Percentiles rank a stretch among this genome's conserved stretches.
Evolutionary conservation across 2,797 vertebrate genomes (phyloP).

Genomic region (Antrozous pallidus): DNA sequence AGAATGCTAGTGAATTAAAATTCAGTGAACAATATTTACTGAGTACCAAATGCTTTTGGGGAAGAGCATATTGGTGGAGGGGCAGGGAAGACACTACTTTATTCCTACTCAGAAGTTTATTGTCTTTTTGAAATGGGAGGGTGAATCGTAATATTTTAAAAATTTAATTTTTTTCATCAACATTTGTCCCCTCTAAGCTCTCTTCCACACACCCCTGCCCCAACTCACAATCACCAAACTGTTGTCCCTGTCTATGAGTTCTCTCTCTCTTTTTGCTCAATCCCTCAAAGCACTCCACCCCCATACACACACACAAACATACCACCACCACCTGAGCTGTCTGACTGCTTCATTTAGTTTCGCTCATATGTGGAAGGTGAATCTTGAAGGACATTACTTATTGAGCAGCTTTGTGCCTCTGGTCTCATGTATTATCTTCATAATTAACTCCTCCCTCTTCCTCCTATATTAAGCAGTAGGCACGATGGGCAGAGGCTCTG

Average conservation of each 20-base stretch:
- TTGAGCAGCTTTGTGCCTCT: not conserved
- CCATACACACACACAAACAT: not conserved
- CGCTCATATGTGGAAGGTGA: not conserved
- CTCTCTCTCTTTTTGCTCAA: not conserved
- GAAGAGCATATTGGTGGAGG: not conserved
- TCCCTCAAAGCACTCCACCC: not conserved
- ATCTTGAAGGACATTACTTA: not conserved
- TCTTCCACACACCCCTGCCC: not conserved
- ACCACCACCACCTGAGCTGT: not conserved
- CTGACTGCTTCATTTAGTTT: not conserved
- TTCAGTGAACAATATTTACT: not conserved
- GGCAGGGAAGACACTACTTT: not conserved
- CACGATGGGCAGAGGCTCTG: not conserved
- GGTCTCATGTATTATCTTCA: not conserved
- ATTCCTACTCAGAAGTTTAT: not conserved
- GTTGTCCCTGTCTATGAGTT: not conserved
- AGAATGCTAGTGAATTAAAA: constrained; percentile 1
- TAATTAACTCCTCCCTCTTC: no score
- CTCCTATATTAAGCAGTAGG: not conserved
- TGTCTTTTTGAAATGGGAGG: not conserved
- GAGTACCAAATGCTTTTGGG: not conserved
- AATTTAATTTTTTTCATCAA: not conserved
- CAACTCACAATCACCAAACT: not conserved
- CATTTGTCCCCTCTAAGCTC: not conserved
- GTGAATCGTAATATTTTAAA: not conserved